These are phyloP conservation scores for Cylloceria caligata DNA, from an alignment of 2,888 invertebrate genomes.

Conservation along the genomic window DNA sequence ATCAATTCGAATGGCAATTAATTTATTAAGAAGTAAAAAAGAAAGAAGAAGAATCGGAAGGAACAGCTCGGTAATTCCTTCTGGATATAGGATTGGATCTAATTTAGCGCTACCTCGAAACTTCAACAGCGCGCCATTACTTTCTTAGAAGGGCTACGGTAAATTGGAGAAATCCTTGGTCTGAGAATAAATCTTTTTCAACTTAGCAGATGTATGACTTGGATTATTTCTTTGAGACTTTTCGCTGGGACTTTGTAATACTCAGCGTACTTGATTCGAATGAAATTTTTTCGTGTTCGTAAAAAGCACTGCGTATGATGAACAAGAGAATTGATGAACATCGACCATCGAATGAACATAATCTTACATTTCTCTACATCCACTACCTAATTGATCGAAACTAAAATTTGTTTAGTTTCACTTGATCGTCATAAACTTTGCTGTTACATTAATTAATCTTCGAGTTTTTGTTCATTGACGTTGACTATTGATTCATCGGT, in stretches of 20 bases:
- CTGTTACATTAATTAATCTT: no score
- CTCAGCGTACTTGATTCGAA: not conserved
- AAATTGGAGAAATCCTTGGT: constrained; percentile 72
- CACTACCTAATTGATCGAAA: not conserved
- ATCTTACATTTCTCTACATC: no score
- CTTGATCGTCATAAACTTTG: no score
- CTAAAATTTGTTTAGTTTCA: no score
- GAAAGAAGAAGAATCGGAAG: constrained; percentile 23
- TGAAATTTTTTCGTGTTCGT: constrained; percentile 27
- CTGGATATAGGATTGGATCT: constrained; percentile 69
- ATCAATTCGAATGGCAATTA: not conserved
- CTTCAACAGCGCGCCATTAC: constrained; percentile 57
- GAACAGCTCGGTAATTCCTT: constrained; percentile 61
- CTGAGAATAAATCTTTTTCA: constrained; percentile 60
- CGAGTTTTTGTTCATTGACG: no score
- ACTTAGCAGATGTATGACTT: constrained; percentile 28
- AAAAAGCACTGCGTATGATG: constrained; percentile 15
- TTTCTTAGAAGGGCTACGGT: constrained; percentile 67
- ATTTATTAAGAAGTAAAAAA: constrained; percentile 42
- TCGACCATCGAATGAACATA: no score
- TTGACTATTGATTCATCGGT: no score
- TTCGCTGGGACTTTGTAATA: not conserved
- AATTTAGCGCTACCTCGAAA: constrained; percentile 75
- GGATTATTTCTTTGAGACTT: constrained; percentile 17
- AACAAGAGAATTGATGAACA: not conserved